These are phyloP conservation scores for Chlamydotis undulata DNA, from an alignment of 2,113 vertebrate species.

Conservation along the genomic window DNA sequence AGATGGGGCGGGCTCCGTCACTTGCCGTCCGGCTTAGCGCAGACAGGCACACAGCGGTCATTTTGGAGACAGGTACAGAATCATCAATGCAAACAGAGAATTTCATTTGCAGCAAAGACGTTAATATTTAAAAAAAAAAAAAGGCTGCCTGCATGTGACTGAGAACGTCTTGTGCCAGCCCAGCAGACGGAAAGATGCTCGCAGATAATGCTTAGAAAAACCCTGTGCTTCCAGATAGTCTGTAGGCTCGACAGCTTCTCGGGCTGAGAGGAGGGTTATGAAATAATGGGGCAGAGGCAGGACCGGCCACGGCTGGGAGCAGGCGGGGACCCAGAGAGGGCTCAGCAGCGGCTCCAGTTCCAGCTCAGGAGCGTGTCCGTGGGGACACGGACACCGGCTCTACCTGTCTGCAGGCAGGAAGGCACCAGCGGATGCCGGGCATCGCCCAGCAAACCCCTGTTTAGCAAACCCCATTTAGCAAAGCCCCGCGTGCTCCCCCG, in stretches of 20 bases:
- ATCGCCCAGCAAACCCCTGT: no score
- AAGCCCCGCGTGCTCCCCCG: rapidly evolving
- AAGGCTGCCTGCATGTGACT: rapidly evolving
- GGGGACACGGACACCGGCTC: background rate
- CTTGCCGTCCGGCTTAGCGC: rapidly evolving
- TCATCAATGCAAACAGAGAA: background rate
- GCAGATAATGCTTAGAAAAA: rapidly evolving
- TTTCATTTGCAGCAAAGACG: background rate
- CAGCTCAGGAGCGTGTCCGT: rapidly evolving
- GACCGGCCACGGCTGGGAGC: background rate
- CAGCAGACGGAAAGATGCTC: rapidly evolving
- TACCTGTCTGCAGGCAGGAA: background rate
- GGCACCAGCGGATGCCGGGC: background rate
- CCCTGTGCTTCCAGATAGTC: background rate
- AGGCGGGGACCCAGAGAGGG: background rate
- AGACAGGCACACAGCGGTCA: background rate
- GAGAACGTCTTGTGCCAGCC: background rate
- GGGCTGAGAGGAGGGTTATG: rapidly evolving
- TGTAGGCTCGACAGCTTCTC: background rate
- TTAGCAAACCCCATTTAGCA: background rate
- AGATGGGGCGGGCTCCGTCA: background rate
- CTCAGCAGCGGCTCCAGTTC: rapidly evolving
- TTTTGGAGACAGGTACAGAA: background rate
- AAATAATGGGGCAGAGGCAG: background rate
- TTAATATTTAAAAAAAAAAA: background rate